Percentiles rank a stretch among this genome's conserved stretches.
These are phyloP conservation scores for Taenaris catops DNA, from an alignment of 2,888 invertebrate species.

Conservation along the genomic window DNA sequence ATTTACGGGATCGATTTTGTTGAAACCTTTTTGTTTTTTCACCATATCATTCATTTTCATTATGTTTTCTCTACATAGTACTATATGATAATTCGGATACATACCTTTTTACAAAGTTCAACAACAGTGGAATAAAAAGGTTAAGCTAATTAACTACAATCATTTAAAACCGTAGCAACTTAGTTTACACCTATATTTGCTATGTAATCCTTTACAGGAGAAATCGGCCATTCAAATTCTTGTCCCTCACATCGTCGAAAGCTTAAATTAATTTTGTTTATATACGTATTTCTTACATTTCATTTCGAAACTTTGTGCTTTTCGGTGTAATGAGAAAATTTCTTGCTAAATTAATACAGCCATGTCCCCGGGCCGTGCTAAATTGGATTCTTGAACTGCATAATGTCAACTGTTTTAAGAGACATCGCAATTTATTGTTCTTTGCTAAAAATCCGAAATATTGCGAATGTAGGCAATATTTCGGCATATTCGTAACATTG, in stretches of 20 bases:
- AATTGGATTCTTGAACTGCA: constrained; percentile 7
- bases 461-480: too few species aligned
- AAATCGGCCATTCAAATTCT: background rate
- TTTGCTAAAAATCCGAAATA: too few species aligned
- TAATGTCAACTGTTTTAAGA: constrained; percentile 7
- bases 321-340: constrained; percentile 9
- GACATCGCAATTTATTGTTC: constrained; percentile 2
- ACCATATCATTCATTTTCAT: too few species aligned
- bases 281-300: constrained; percentile 1
- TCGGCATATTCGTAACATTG: too few species aligned
- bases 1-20: too few species aligned
- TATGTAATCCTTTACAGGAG: background rate
- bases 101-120: too few species aligned
- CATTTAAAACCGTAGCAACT: too few species aligned
- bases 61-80: too few species aligned
- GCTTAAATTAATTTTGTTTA: background rate
- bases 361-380: constrained; percentile 1
- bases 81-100: too few species aligned
- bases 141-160: background rate
- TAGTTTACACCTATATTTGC: background rate
- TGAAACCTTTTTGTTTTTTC: too few species aligned
- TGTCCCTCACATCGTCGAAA: constrained; percentile 1
- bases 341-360: constrained; percentile 10
- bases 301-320: constrained; percentile 1
- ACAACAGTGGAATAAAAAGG: background rate